These are phyloP conservation scores for Rotaria socialis DNA, from an alignment of 2,888 invertebrate species.

Conservation along the genomic window DNA sequence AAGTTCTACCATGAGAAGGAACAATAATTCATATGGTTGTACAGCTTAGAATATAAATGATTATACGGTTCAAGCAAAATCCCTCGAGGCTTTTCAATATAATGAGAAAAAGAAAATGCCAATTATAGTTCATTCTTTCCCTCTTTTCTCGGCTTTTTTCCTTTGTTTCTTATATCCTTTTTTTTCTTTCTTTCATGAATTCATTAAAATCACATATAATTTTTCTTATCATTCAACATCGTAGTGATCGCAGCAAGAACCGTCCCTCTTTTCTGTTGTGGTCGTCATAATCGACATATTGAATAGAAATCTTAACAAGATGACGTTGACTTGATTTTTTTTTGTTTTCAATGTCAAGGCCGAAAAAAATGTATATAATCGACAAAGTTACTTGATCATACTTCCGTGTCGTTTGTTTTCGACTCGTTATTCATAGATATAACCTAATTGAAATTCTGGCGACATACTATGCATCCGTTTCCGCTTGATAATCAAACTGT, in stretches of 20 bases:
- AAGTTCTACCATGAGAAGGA: too few relatives aligned
- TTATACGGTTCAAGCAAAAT: not conserved
- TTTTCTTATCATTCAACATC: not conserved
- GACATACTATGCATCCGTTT: not conserved
- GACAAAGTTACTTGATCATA: not conserved
- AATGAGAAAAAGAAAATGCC: conserved; percentile 29
- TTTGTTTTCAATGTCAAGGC: not conserved
- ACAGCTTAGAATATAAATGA: not conserved
- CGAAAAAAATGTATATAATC: not conserved
- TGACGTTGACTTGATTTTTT: not conserved
- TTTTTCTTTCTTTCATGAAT: not conserved
- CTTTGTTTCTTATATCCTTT: not conserved
- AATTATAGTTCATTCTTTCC: not conserved
- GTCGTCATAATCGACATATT: not conserved
- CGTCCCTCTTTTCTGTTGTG: not conserved
- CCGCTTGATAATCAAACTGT: not conserved
- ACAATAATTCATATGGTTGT: too few relatives aligned
- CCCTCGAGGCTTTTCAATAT: conserved; percentile 21
- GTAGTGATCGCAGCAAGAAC: not conserved
- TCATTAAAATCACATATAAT: conserved; percentile 18
- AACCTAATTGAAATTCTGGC: not conserved
- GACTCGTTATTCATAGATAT: not conserved
- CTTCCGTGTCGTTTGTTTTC: not conserved
- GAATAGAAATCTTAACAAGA: not conserved
- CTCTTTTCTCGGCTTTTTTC: not conserved